Evolutionary conservation across 1,140 invertebrate genomes (phyloP).

Genomic region (Drosophila repleta): DNA sequence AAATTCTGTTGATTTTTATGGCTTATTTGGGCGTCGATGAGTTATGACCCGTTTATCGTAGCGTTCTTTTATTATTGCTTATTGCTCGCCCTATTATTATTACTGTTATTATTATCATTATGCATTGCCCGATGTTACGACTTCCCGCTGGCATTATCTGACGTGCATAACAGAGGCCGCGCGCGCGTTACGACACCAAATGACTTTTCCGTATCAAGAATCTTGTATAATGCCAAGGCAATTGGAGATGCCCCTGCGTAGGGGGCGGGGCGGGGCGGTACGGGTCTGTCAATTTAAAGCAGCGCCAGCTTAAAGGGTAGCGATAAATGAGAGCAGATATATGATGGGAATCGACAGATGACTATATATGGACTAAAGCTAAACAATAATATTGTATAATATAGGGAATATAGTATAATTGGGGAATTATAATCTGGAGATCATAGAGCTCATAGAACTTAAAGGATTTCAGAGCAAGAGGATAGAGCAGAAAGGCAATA

Average conservation of each 20-base stretch:
- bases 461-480: too few species aligned
- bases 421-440: too few species aligned
- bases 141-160: background rate
- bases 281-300: too few species aligned
- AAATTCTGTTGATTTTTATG: conserved; percentile 12
- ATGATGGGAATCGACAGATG: too few species aligned
- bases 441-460: too few species aligned
- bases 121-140: conserved; percentile 13
- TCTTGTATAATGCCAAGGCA: background rate
- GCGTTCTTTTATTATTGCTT: conserved; percentile 16
- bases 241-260: background rate
- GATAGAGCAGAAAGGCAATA: too few species aligned
- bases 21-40: conserved; percentile 6
- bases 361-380: too few species aligned
- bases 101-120: conserved; percentile 8
- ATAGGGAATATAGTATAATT: too few species aligned
- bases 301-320: too few species aligned
- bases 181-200: conserved; percentile 1
- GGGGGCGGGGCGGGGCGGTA: too few species aligned
- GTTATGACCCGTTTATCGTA: conserved; percentile 21
- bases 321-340: too few species aligned
- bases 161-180: conserved; percentile 10
- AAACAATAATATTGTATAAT: too few species aligned
- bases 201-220: conserved; percentile 5
- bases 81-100: background rate